Evolutionary conservation across 1,140 invertebrate species (phyloP), one percentile per base, ranked within the genome.

Genomic region (Bombus fervidus): DNA sequence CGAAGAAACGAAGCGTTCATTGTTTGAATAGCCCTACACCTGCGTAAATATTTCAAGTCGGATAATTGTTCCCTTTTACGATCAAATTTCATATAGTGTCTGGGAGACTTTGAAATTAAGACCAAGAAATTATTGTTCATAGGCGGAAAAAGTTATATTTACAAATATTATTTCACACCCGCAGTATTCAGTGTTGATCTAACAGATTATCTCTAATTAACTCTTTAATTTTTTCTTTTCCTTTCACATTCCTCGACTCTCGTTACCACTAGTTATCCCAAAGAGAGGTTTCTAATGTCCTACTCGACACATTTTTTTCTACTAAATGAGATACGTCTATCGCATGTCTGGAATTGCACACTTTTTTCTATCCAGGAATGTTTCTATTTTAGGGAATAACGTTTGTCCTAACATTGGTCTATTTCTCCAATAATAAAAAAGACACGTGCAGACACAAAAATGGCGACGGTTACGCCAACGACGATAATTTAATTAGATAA

Each of bases 11-110:
- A 43, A 76, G 59, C 28, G 39, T 74, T 31, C 39, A 37, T 59
- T 53, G 62, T 68, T 64, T 18, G 34, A 34, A 18, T 47, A 39
- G 18, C 22, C 31, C 43, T 76, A 69, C 18, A 69, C 25, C 12
- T 62, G 73, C 13, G 5, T 83, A 83, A 77, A 83, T 57, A 83
- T 74, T 77, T 69, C 25, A 41, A 37, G 47, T 15, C 22, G 43
- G n/a, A 43, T 53, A 66, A 83, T 69, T 66, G 47, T 31, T 41
- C 74, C 8, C 43, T 28, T 28, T 34, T 15, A 12, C 3, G 12
- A 69, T 77, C n/a, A 15, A 25, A 43, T n/a, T 25, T 31, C 39
- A 4, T 3, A 0, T 5, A 13, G 4, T 28, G 25, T 28, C 25
- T 6, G 9, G 39, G 8, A 74, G 18, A 13, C 73, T 25, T 31